Base-by-base conservation (phyloP, 2,797 vertebrate species). In the Cyprinella venusta region DNA sequence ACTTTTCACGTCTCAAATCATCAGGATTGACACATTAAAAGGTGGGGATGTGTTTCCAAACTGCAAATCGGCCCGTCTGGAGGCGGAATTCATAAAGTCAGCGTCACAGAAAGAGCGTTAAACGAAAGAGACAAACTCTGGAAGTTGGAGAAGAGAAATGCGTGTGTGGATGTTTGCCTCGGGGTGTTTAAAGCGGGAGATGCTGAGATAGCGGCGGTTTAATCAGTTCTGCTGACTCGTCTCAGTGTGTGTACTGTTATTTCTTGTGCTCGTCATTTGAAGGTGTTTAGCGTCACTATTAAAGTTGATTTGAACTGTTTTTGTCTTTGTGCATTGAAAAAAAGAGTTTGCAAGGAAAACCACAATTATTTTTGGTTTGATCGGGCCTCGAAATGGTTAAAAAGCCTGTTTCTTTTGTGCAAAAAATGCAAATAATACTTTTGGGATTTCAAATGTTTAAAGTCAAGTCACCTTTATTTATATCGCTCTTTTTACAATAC, bases 21-120 rank as follows among this genome's bases (percentile, higher is more conserved):
- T 77, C 59, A 3, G 72, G 72, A 74, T 42, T 36, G 81, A 83
- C 77, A 61, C n/a, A 33, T 48, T 68, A 69, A 81, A 83, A 64
- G 61, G 68, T 63, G 42, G 24, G 24, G 79, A 48, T 67, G 36
- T 13, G 56, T 80, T 75, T 64, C 30, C n/a, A 33, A 70, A 80
- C 70, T 74, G 76, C 24, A 42, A 36, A 21, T 63, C 74, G 40
- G 42, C 18, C 54, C 71, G 19, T 72, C 56, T 72, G 79, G 59
- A 72, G 68, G 65, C 61, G 48, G 67, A 33, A 80, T 33, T 21
- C 2, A 26, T 38, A 36, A 61, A 80, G 59, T 59, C 36, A 6
- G 54, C 26, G 40, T 76, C 38, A 59, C 19, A 40, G 56, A 74
- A 48, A 77, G 54, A 71, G 69, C 54, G 59, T 77, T 21, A 52